Evolutionary conservation across 1,140 invertebrate species (phyloP), one percentile per base, ranked within the genome.

Genomic region (Temnothorax nylanderi): DNA sequence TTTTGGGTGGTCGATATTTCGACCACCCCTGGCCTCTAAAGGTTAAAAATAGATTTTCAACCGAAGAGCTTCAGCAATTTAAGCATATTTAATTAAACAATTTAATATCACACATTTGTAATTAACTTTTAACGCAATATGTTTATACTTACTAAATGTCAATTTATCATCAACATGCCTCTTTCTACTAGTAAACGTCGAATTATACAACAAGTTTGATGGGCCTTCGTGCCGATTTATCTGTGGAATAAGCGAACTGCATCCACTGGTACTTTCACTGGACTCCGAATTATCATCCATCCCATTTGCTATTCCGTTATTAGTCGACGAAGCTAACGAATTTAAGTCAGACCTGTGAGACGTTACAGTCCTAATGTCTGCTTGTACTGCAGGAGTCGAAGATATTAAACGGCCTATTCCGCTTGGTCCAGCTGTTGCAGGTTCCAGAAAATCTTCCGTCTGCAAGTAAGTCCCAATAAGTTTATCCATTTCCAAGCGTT

Each of bases 181-280:
- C 78, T 94, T 94, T 89, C 93, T 95, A 37, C 21, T 92, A 11
- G 85, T 44, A 87, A 93, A 95, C 18, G 89, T 81, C 16, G 93
- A 92, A 86, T 82, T 93, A 51, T 94, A 94, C 49, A 85, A 87
- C 16, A 89, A 81, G 81, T 92, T 92, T 32, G 93, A 90, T 64
- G 92, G 86, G 60, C 87, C 91, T 60, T 95, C 95, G 90, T 95
- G 94, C 87, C 94, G 92, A 75, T 93, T 95, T 18, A 91, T 94
- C 88, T 96, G 95, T 11, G 95, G 95, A 88, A 96, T 95, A 26
- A 96, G 91, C 8, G 96, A 96, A 80, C 95, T 96, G 81, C 95
- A 96, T 18, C 95, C 95, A 89, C 96, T 96, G 3, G 96, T 96
- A 37, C 95, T 96, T 85, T 96, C 95, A 82, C 95, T 95, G 0